These are phyloP conservation scores for Thalassoma bifasciatum DNA, from an alignment of 2,113 vertebrate genomes.

Conservation along the genomic window DNA sequence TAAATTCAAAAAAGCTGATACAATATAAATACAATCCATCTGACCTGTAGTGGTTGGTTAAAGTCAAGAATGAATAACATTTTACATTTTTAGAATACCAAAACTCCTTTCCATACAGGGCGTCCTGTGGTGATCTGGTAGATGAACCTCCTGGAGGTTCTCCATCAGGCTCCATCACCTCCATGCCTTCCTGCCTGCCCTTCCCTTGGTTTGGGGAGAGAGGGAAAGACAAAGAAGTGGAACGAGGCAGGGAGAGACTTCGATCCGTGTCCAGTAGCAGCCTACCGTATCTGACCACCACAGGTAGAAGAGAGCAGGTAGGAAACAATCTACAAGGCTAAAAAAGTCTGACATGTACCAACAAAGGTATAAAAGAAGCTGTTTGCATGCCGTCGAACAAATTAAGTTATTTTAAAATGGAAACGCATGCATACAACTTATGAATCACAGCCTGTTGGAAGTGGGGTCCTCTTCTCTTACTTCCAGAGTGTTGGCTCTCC, in stretches of 20 bases:
- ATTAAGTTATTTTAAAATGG: not conserved
- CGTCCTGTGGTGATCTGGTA: conserved; percentile 83
- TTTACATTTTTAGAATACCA: too few species aligned
- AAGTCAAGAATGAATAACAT: too few species aligned
- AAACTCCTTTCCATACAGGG: conserved; percentile 63
- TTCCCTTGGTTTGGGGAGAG: conserved; percentile 91
- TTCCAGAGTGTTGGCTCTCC: conserved; percentile 88
- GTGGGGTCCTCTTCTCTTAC: conserved; percentile 53
- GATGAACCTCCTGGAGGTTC: conserved; percentile 82
- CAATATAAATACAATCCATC: too few species aligned
- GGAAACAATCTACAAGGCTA: conserved; percentile 58
- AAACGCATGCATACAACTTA: not conserved
- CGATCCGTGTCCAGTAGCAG: conserved; percentile 84
- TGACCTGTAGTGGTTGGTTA: too few species aligned
- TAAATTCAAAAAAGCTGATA: too few species aligned
- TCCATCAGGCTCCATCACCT: conserved; percentile 85
- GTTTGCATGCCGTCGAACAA: not conserved
- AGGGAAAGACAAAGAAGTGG: conserved; percentile 79
- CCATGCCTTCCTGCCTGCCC: conserved; percentile 90
- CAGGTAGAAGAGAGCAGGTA: conserved; percentile 77
- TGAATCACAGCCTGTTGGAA: conserved; percentile 16
- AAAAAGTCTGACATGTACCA: not conserved
- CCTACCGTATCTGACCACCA: conserved; percentile 83
- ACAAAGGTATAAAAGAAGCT: not conserved
- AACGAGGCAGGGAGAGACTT: conserved; percentile 69